Percentiles rank a stretch among this genome's conserved stretches.
Evolutionary conservation across 2,113 vertebrate genomes (phyloP).

Genomic region (Cervus canadensis): DNA sequence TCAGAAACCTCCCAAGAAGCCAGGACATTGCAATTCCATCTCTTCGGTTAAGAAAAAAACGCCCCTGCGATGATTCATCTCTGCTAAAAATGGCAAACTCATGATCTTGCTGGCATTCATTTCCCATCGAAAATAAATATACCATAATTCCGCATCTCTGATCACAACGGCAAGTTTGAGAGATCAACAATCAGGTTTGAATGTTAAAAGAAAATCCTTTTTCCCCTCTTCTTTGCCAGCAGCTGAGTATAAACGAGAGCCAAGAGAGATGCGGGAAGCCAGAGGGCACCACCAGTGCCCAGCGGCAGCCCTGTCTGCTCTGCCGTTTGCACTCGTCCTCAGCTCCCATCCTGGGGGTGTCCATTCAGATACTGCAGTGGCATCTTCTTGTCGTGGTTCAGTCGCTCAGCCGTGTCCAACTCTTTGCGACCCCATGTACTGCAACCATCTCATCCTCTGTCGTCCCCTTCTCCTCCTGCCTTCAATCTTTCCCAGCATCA

Average conservation of each 20-base stretch:
- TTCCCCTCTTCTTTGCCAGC: neutral
- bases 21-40: too few species aligned
- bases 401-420: neutral
- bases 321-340: accelerated
- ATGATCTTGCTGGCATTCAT: neutral
- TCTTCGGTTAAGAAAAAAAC: neutral
- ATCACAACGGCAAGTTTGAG: neutral
- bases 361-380: accelerated
- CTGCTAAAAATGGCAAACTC: neutral
- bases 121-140: neutral
- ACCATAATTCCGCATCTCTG: neutral
- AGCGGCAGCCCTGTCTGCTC: accelerated
- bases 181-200: neutral
- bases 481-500: neutral
- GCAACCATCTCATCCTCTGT: neutral
- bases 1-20: neutral
- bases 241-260: neutral
- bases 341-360: neutral
- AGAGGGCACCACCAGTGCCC: neutral
- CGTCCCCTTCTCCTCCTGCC: neutral
- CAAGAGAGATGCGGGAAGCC: neutral
- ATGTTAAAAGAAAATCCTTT: neutral
- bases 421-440: neutral
- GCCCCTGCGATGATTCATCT: neutral
- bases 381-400: neutral